Conservation (phyloP, 2,888 invertebrate genomes). For the Cantharis rustica region DNA sequence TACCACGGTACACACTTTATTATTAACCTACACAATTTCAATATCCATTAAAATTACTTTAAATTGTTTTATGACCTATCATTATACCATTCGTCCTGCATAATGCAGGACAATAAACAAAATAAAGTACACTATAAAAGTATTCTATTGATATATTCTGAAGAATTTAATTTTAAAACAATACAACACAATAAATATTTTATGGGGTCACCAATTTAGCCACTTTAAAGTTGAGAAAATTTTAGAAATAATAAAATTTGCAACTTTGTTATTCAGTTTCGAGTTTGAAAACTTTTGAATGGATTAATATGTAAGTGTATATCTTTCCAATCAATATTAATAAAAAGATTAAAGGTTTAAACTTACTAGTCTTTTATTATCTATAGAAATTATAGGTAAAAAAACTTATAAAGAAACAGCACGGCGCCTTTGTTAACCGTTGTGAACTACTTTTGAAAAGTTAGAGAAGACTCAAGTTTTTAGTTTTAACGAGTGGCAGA, state of each 20-base stretch:
- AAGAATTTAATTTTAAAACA: neutral
- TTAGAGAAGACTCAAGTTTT: constrained; percentile 19
- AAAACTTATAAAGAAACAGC: neutral
- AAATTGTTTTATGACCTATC: neutral
- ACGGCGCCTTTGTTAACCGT: constrained; percentile 19
- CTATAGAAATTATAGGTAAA: neutral
- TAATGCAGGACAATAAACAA: neutral
- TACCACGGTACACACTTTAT: neutral
- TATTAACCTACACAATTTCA: neutral
- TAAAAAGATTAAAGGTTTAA: neutral
- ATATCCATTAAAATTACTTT: neutral
- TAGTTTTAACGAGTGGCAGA: constrained; percentile 33
- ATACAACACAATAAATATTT: neutral
- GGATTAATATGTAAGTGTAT: neutral
- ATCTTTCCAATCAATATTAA: neutral
- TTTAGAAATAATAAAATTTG: neutral
- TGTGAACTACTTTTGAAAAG: constrained; percentile 21
- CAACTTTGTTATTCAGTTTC: neutral
- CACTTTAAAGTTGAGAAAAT: no score
- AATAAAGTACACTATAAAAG: neutral
- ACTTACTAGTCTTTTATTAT: neutral
- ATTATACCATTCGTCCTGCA: neutral
- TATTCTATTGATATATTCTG: neutral
- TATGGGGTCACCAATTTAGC: neutral
- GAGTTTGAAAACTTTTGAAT: neutral